These are phyloP conservation scores for Zapornia atra DNA, from an alignment of 2,113 vertebrate genomes.

Conservation along the genomic window DNA sequence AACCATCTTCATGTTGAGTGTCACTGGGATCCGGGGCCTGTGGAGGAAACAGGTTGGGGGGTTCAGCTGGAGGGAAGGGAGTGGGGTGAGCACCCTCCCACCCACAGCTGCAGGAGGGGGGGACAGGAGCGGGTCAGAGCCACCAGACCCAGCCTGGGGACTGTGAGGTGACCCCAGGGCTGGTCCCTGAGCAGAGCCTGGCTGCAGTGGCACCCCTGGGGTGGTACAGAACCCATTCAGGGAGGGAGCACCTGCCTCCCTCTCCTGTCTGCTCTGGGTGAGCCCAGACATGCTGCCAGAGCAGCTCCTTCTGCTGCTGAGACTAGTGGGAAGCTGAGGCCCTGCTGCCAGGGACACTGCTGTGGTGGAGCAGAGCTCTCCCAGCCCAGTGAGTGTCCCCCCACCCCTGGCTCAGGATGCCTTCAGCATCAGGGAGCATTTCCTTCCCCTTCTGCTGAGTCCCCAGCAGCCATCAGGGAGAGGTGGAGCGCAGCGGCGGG, in stretches of 20 bases:
- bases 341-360: fast-evolving
- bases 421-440: fast-evolving
- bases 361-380: fast-evolving
- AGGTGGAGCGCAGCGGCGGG: too few species aligned
- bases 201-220: neutral
- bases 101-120: neutral
- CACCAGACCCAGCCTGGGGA: neutral
- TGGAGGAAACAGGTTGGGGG: neutral
- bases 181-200: neutral
- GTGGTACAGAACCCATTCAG: neutral
- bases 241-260: neutral
- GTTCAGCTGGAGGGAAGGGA: neutral
- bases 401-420: too few species aligned
- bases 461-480: neutral
- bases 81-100: neutral
- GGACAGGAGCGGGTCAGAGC: neutral
- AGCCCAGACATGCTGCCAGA: neutral
- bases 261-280: neutral
- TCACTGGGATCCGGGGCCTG: conserved; percentile 93
- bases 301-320: neutral
- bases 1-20: conserved; percentile 91
- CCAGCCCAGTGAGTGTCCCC: neutral
- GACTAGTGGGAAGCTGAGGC: fast-evolving
- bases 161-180: neutral
- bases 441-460: neutral